Base-by-base conservation (phyloP, 1,140 invertebrate genomes). In the Adelges cooleyi region DNA sequence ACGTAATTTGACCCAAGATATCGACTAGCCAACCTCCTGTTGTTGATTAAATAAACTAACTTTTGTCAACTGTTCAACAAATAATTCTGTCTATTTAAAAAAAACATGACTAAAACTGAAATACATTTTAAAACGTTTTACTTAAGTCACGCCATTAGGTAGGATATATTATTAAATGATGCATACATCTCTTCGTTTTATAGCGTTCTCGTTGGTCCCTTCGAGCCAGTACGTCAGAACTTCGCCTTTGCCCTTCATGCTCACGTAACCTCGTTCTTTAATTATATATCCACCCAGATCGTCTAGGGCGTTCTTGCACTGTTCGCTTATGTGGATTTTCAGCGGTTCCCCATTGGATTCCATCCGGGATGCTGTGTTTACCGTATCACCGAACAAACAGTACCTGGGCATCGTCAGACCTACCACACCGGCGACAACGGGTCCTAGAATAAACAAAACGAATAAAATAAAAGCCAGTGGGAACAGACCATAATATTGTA, bases 321-420 rank as follows among this genome's bases (percentile, higher is more conserved):
- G 83, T 4, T 77, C 74, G 71, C 90, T 94, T 71, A 93, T 93
- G 77, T 97, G 93, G 69, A 97, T 95, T 74, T 86, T 87, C 9
- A 95, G 76, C 2, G 93, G 85, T 79, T 89, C 86, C 1, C 91
- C 91, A n/a, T 88, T 94, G 1, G 90, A 93, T 76, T 97, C 92
- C 87, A 97, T 95, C 38, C 93, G 79, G 4, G 91, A 95, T 0
- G 92, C 91, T 1, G 92, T 95, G 85, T 97, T 71, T 80, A 94
- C 87, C 0, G 93, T 94, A 73, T 96, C 93, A 0, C 92, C 93
- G 75, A 93, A 94, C 1, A 96, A 77, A 74, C 93, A 96, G 75
- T 95, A 97, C 29, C 94, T 79, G 0, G 94, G 94, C 93, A 98
- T 96, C 13, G 92, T 95, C n/a, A 95, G 77, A 3, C 93, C 94